These are phyloP conservation scores for Apodemia zela DNA, from an alignment of 2,888 invertebrate species.

Conservation along the genomic window DNA sequence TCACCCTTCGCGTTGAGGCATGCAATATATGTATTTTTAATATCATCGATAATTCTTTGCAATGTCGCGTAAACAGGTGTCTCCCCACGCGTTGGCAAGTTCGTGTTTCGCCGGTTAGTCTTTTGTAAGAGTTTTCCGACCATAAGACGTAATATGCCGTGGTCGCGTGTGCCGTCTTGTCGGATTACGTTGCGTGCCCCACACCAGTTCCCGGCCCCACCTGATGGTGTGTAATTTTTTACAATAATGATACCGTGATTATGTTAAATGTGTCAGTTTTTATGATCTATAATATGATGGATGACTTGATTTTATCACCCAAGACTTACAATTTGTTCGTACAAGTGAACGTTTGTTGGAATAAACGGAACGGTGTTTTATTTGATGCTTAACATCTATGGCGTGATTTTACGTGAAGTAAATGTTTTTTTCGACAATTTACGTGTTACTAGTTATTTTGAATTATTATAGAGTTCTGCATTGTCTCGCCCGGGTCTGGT, in stretches of 20 bases:
- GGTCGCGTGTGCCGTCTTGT: slow-evolving; percentile 30
- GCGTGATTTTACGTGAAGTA: neutral
- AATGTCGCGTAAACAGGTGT: neutral
- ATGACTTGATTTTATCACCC: slow-evolving; percentile 7
- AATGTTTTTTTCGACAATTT: neutral
- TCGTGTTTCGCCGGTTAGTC: neutral
- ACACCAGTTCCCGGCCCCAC: slow-evolving; percentile 53
- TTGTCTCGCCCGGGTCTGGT: too few species aligned
- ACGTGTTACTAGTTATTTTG: neutral
- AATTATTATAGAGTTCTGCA: too few species aligned
- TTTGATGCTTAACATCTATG: neutral
- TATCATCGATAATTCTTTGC: too few species aligned
- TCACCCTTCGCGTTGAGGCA: too few species aligned
- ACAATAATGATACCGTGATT: slow-evolving; percentile 59
- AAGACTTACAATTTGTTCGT: slow-evolving; percentile 9
- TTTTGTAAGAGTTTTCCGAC: neutral
- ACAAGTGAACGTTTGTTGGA: neutral
- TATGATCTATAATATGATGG: slow-evolving; percentile 17
- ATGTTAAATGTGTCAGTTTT: slow-evolving; percentile 35
- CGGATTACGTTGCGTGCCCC: slow-evolving; percentile 38
- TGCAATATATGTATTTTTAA: too few species aligned
- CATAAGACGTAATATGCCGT: slow-evolving; percentile 4
- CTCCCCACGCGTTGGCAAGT: neutral
- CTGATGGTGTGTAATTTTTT: slow-evolving; percentile 55
- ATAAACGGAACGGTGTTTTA: neutral